These are phyloP conservation scores for Xestoiulus laeticollis DNA, from an alignment of 2,888 invertebrate species.

Conservation along the genomic window DNA sequence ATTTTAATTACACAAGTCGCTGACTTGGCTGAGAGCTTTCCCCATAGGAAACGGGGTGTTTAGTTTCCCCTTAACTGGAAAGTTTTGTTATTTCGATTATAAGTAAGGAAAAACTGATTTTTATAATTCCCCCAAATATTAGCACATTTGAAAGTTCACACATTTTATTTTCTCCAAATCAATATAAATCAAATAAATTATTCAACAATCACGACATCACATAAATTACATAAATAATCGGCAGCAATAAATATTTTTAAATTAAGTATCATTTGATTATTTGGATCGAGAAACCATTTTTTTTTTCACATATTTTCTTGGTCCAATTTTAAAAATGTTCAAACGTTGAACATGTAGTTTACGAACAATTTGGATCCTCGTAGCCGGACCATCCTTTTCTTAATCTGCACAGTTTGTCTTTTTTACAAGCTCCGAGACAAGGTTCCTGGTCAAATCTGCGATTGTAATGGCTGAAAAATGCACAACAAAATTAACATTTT, in stretches of 20 bases:
- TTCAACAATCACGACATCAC: background rate
- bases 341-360: background rate
- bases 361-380: background rate
- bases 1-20: no score
- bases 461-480: background rate
- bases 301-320: background rate
- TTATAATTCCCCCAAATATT: no score
- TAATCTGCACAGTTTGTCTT: background rate
- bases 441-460: background rate
- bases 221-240: background rate
- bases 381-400: conserved; percentile 4
- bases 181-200: background rate
- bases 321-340: background rate
- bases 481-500: no score
- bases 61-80: no score
- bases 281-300: background rate
- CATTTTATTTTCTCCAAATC: background rate
- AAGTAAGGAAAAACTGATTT: no score
- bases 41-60: no score
- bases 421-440: background rate
- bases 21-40: no score
- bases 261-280: background rate
- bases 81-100: no score
- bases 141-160: no score
- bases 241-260: background rate